phyloP scores from a whole-genome alignment of 2,797 vertebrate genomes.

The Selene dorsalis region DNA sequence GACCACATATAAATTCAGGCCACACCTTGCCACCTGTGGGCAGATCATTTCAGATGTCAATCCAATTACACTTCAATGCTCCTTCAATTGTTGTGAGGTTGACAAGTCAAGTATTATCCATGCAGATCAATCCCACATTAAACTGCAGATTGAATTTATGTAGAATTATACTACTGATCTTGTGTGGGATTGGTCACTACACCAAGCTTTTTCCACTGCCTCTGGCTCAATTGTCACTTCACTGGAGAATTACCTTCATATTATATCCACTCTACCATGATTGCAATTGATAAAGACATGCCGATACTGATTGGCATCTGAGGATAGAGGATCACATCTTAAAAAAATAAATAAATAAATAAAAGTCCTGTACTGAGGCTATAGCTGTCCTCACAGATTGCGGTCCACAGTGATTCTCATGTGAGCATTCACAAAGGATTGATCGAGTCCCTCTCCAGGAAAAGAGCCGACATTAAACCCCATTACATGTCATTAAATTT shows the following conservation, averaged over 20 bases:
- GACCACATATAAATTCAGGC: background rate
- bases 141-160: background rate
- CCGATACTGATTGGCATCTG: background rate
- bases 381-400: background rate
- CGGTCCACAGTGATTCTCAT: background rate
- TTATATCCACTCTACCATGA: background rate
- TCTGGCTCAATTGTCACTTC: background rate
- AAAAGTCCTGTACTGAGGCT: background rate
- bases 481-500: background rate
- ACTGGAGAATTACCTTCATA: background rate
- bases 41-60: background rate
- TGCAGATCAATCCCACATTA: background rate
- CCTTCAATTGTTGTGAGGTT: background rate
- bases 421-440: background rate
- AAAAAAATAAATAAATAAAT: too few species aligned
- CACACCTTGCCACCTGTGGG: background rate
- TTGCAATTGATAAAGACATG: background rate
- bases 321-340: background rate
- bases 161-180: background rate
- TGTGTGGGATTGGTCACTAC: background rate
- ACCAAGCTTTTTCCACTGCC: background rate
- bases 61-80: background rate
- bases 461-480: background rate
- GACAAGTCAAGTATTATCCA: background rate
- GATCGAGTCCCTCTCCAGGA: conserved; percentile 16